phyloP scores from a whole-genome alignment of 2,797 vertebrate genomes.

The Lacerta bilineata region DNA sequence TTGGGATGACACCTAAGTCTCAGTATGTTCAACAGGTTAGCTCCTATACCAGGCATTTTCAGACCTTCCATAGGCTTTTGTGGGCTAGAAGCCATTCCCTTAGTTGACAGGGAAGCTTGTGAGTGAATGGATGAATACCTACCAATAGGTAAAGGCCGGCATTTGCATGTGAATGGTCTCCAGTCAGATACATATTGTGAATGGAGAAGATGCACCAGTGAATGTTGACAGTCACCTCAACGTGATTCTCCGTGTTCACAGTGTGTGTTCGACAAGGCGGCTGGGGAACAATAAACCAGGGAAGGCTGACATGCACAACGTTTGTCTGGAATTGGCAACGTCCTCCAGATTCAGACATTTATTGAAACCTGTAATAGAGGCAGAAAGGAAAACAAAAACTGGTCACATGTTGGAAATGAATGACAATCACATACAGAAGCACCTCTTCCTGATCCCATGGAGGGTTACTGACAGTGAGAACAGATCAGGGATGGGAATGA shows the following conservation, averaged over 20 bases:
- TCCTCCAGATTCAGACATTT: neutral
- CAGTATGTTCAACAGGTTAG: neutral
- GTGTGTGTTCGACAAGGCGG: neutral
- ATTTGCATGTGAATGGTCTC: neutral
- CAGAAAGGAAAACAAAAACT: neutral
- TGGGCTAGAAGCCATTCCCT: too few species aligned
- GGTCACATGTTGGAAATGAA: neutral
- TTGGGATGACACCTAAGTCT: too few species aligned
- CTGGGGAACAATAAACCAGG: too few species aligned
- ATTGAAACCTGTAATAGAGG: neutral
- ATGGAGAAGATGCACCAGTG: neutral
- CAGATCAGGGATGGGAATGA: neutral
- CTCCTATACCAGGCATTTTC: neutral
- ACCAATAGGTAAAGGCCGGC: neutral
- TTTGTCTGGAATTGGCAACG: neutral
- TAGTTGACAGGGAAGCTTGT: neutral
- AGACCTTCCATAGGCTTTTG: neutral
- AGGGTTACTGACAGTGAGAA: neutral
- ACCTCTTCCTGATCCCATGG: neutral
- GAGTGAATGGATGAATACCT: neutral
- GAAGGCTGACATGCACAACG: neutral
- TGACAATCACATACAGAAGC: neutral
- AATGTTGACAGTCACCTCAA: neutral
- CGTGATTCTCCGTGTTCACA: neutral
- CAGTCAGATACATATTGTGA: neutral